A percentile compares a stretch with the other conserved stretches of the same genome.
These are phyloP conservation scores for Isaurus tuberculatus DNA, from an alignment of 92 coral and sea anemone species.

Conservation along the genomic window DNA sequence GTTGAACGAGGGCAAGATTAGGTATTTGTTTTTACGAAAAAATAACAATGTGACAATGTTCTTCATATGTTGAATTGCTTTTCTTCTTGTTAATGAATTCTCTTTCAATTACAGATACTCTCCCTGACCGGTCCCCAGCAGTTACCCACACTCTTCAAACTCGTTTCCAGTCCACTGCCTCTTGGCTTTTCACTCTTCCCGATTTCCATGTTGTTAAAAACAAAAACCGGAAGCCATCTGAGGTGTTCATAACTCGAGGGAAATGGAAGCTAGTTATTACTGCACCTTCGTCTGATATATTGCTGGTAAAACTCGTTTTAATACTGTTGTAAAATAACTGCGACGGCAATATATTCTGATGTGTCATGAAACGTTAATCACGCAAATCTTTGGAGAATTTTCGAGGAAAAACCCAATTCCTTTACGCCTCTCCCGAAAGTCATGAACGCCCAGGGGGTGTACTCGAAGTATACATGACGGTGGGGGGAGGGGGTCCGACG, in stretches of 20 bases:
- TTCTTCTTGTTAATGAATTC: background rate
- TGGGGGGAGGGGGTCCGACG: no score
- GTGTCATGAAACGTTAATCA: no score
- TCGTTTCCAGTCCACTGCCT: conserved; percentile 82
- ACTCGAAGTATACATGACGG: no score
- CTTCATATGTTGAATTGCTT: background rate
- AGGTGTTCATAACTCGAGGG: conserved; percentile 86
- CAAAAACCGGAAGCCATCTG: conserved; percentile 69
- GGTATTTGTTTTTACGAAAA: no score
- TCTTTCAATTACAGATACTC: conserved; percentile 56
- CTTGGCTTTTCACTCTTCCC: conserved; percentile 72
- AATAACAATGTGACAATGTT: background rate
- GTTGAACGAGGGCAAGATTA: no score
- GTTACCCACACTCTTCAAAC: conserved; percentile 65
- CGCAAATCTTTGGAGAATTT: no score
- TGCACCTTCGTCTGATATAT: conserved; percentile 71
- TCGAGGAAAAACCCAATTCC: no score
- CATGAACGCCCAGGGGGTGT: no score
- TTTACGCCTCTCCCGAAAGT: no score
- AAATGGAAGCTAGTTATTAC: conserved; percentile 83
- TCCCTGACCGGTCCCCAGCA: conserved; percentile 77
- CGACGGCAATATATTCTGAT: no score
- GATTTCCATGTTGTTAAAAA: conserved; percentile 74
- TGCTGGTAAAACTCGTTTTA: conserved; percentile 58
- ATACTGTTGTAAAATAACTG: background rate